Percentiles rank a stretch among this genome's conserved stretches.
phyloP scores from a whole-genome alignment of 2,888 invertebrate genomes.

The Oscheius sp. region DNA sequence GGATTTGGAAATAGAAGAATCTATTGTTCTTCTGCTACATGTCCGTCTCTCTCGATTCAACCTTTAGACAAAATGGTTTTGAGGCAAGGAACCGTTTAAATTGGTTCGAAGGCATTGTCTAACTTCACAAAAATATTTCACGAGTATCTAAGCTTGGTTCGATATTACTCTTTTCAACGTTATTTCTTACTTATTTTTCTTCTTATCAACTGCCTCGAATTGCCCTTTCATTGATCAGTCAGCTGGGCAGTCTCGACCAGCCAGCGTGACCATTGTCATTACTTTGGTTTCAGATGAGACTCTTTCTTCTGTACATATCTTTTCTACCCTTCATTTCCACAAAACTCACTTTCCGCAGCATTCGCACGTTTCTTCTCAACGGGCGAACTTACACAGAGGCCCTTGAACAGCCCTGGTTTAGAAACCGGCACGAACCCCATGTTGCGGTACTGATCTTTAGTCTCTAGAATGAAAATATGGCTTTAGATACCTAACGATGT shows the following conservation, averaged over 20 bases:
- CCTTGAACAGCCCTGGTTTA: conserved; percentile 40
- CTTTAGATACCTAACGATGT: conserved; percentile 24
- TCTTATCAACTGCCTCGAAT: background rate
- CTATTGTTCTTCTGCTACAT: too few relatives aligned
- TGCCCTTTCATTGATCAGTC: background rate
- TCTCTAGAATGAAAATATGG: background rate
- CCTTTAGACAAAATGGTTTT: too few relatives aligned
- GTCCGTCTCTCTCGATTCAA: too few relatives aligned
- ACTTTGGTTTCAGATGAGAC: background rate
- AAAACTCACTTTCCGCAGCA: conserved; percentile 16
- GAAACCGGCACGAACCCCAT: conserved; percentile 46
- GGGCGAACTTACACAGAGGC: conserved; percentile 25
- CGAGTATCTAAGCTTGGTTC: too few relatives aligned
- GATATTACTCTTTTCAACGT: background rate
- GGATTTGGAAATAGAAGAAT: too few relatives aligned
- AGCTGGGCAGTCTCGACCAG: too few relatives aligned
- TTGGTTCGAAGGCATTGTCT: background rate
- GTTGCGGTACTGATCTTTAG: conserved; percentile 31
- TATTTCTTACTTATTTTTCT: background rate
- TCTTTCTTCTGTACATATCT: background rate
- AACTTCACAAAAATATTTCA: background rate
- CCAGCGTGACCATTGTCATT: too few relatives aligned
- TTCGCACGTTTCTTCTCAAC: background rate
- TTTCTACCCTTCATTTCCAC: background rate
- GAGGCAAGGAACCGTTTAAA: background rate